Conservation (phyloP, 1,140 invertebrate genomes). For the Cyphomyrmex costatus region DNA sequence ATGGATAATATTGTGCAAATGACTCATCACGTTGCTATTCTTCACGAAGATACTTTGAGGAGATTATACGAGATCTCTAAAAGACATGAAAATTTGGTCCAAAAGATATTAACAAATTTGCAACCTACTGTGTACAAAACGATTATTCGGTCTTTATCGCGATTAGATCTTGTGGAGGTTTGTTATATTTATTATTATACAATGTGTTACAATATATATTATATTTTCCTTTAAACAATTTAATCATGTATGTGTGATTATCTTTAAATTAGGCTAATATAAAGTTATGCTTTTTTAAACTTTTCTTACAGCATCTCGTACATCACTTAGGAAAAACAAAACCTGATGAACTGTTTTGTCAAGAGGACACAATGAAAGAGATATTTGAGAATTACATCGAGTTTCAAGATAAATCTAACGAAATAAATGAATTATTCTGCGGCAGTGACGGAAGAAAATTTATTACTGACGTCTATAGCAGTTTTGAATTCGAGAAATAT, state of each 20-base stretch:
- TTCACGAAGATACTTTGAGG: slow-evolving; percentile 75
- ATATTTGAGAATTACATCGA: slow-evolving; percentile 85
- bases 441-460: slow-evolving; percentile 86
- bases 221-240: not conserved
- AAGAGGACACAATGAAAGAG: slow-evolving; percentile 82
- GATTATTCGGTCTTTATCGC: slow-evolving; percentile 77
- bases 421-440: slow-evolving; percentile 84
- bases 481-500: slow-evolving; percentile 87
- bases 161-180: slow-evolving; percentile 78
- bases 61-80: slow-evolving; percentile 76
- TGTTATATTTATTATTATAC: slow-evolving; percentile 17
- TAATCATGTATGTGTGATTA: not conserved
- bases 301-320: slow-evolving; percentile 72
- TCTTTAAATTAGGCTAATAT: not conserved
- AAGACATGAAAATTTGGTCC: slow-evolving; percentile 76
- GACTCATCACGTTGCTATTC: slow-evolving; percentile 79
- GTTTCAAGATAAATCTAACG: slow-evolving; percentile 72
- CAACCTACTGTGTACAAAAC: slow-evolving; percentile 77
- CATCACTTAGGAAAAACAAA: slow-evolving; percentile 47
- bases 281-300: slow-evolving; percentile 23
- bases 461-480: slow-evolving; percentile 85
- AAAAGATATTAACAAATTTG: slow-evolving; percentile 77
- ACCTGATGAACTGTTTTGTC: slow-evolving; percentile 86
- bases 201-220: not conserved
- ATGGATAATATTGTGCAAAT: slow-evolving; percentile 77